phyloP scores from a whole-genome alignment of 1,140 invertebrate genomes.

The Lepidurus packardi region DNA sequence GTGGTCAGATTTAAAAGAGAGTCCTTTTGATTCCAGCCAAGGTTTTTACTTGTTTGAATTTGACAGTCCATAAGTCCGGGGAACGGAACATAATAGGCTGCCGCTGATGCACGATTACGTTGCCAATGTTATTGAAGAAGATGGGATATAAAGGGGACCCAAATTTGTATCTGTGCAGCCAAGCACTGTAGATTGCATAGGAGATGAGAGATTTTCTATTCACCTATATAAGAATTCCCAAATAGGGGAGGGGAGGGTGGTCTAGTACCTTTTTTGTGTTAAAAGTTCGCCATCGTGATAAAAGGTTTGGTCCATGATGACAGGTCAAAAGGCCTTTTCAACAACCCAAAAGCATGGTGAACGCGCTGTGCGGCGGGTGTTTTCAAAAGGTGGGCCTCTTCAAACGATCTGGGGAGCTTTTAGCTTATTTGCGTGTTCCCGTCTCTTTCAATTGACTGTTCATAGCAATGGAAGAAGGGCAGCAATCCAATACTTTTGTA shows the following conservation, averaged over 20 bases:
- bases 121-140: background rate
- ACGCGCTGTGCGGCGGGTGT: background rate
- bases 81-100: background rate
- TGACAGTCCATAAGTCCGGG: background rate
- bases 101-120: background rate
- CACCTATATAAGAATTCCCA: background rate
- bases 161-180: background rate
- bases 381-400: background rate
- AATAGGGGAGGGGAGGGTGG: background rate
- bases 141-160: background rate
- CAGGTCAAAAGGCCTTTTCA: slow-evolving; percentile 11
- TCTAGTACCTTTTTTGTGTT: slow-evolving; percentile 9
- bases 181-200: background rate
- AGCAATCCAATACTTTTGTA: background rate
- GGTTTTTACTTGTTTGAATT: slow-evolving; percentile 1
- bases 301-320: slow-evolving; percentile 5
- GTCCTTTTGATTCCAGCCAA: background rate
- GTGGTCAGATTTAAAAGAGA: background rate
- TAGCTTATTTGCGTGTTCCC: background rate
- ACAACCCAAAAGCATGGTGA: background rate
- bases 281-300: background rate
- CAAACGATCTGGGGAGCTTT: background rate
- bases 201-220: background rate
- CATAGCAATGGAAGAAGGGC: background rate
- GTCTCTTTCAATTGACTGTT: slow-evolving; percentile 13